Evolutionary conservation across 2,113 vertebrate species (phyloP).

Genomic region (Vidua macroura): DNA sequence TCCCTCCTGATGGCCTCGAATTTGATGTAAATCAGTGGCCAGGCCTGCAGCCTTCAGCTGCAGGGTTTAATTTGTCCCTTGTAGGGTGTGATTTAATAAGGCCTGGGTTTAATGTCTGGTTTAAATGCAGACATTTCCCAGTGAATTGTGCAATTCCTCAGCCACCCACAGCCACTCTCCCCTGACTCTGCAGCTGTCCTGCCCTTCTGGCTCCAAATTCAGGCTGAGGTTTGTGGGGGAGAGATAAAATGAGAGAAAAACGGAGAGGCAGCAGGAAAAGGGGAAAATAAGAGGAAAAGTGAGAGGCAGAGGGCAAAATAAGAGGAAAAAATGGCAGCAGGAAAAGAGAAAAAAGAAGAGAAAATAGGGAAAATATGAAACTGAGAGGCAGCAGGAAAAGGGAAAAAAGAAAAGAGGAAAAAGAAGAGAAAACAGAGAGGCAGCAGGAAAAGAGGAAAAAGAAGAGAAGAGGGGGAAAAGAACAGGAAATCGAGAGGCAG

Average conservation of each 20-base stretch:
- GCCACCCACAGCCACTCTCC: not conserved
- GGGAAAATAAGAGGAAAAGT: no score
- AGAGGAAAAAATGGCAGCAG: no score
- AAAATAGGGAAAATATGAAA: no score
- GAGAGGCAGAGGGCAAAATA: no score
- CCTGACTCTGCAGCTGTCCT: not conserved
- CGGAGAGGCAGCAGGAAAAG: not conserved
- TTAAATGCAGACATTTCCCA: not conserved
- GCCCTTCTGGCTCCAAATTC: not conserved
- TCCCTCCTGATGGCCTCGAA: not conserved
- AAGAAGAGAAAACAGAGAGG: no score
- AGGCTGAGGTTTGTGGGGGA: not conserved
- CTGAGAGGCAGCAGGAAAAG: no score
- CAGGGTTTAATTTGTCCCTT: not conserved
- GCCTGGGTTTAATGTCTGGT: not conserved
- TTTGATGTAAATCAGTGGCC: not conserved
- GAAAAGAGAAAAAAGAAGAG: no score
- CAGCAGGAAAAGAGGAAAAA: no score
- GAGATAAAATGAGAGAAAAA: not conserved
- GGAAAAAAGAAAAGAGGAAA: no score
- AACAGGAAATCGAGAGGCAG: no score
- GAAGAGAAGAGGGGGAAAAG: no score
- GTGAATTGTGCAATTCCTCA: not conserved
- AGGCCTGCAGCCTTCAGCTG: not conserved
- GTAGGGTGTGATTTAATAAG: not conserved